Conservation (phyloP, 2,113 vertebrate species). For the Mionectes macconnelli region DNA sequence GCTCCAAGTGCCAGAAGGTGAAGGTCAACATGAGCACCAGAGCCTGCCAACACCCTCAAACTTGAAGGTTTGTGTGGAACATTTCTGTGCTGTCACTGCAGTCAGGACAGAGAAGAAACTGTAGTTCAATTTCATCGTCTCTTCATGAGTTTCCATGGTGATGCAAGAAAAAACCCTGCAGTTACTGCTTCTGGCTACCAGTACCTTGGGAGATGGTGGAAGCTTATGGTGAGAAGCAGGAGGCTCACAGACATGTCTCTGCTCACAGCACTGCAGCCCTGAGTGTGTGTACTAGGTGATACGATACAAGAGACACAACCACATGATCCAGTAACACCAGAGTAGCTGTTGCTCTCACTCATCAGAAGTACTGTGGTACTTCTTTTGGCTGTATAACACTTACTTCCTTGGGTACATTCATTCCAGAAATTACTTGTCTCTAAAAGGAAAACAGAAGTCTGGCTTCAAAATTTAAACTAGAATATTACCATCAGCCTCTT, state of each 20-base stretch:
- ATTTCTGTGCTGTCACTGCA: background rate
- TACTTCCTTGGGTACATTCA: background rate
- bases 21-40: background rate
- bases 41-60: background rate
- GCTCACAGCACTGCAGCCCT: background rate
- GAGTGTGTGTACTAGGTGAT: background rate
- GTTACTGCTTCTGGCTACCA: background rate
- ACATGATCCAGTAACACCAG: background rate
- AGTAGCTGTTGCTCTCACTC: background rate
- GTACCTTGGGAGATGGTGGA: background rate
- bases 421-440: background rate
- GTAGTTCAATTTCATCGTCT: background rate
- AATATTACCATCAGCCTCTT: background rate
- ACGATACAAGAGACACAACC: background rate
- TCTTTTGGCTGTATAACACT: background rate
- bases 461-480: background rate
- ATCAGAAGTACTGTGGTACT: background rate
- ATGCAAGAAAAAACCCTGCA: background rate
- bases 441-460: background rate
- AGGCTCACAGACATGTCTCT: background rate
- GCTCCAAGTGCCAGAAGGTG: background rate
- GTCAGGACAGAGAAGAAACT: background rate
- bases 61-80: background rate
- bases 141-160: background rate
- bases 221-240: background rate